phyloP scores from a whole-genome alignment of 1,140 invertebrate genomes.

The Diprion similis region DNA sequence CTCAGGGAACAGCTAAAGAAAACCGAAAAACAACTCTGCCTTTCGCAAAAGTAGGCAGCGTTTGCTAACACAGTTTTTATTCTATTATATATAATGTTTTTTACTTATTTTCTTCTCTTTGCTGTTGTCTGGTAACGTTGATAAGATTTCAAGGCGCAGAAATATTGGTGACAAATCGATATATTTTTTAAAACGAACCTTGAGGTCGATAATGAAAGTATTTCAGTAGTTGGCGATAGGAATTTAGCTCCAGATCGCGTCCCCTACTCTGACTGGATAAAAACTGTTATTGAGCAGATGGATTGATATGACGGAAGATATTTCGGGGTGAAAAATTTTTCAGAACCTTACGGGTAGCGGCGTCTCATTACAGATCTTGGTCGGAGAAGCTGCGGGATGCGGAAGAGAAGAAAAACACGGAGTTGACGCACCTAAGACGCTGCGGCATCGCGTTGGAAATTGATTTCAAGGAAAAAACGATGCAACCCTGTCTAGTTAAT shows the following conservation, averaged over 20 bases:
- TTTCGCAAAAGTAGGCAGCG: conserved; percentile 47
- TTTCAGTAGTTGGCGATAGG: too few relatives aligned
- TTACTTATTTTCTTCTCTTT: not conserved
- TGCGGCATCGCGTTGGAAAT: conserved; percentile 64
- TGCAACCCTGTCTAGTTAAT: conserved; percentile 69
- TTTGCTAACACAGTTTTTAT: not conserved
- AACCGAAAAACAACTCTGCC: conserved; percentile 63
- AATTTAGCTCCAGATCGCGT: too few relatives aligned
- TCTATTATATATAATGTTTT: not conserved
- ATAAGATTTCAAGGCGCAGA: too few relatives aligned
- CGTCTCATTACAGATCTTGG: conserved; percentile 48
- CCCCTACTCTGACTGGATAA: too few relatives aligned
- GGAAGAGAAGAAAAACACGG: conserved; percentile 64
- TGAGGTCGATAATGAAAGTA: too few relatives aligned
- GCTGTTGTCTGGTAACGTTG: too few relatives aligned
- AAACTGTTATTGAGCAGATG: too few relatives aligned
- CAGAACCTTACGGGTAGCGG: not conserved
- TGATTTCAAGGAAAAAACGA: conserved; percentile 51
- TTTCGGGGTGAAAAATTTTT: not conserved
- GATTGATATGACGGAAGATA: too few relatives aligned
- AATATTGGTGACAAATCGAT: too few relatives aligned
- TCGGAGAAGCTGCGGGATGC: conserved; percentile 64
- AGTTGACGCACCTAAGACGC: conserved; percentile 62
- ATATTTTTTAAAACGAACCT: too few relatives aligned
- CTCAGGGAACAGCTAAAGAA: conserved; percentile 64